These are phyloP conservation scores for Ichneumoninae sp. DNA, from an alignment of 2,888 invertebrate genomes.

Conservation along the genomic window DNA sequence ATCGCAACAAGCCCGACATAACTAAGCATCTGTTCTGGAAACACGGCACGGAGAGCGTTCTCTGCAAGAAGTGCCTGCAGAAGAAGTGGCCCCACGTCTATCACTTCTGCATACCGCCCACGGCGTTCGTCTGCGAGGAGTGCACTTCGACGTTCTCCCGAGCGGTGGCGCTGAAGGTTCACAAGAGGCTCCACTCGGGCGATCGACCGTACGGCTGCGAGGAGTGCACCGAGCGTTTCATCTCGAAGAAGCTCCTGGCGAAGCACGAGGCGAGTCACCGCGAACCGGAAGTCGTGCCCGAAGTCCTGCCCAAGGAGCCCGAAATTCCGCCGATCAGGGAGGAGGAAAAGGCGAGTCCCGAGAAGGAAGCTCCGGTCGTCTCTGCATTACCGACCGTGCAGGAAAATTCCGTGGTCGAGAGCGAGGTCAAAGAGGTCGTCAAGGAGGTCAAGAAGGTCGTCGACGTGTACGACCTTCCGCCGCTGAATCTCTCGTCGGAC, in stretches of 20 bases:
- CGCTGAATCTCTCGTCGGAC: constrained; percentile 91
- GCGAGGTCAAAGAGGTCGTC: constrained; percentile 68
- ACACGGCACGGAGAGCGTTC: constrained; percentile 94
- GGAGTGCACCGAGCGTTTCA: constrained; percentile 91
- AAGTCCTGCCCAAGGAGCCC: constrained; percentile 11
- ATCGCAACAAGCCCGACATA: constrained; percentile 94
- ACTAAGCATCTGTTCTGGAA: constrained; percentile 97
- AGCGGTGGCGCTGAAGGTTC: constrained; percentile 93
- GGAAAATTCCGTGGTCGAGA: constrained; percentile 69
- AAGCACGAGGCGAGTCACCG: constrained; percentile 89
- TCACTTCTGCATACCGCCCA: constrained; percentile 94
- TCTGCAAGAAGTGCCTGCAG: constrained; percentile 93
- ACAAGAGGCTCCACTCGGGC: constrained; percentile 91
- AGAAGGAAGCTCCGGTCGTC: constrained; percentile 79
- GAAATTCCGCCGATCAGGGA: constrained; percentile 59
- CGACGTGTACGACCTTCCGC: constrained; percentile 90
- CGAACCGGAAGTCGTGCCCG: constrained; percentile 77
- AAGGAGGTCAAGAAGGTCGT: constrained; percentile 84
- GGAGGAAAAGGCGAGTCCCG: constrained; percentile 68
- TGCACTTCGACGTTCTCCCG: constrained; percentile 91
- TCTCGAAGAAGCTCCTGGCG: constrained; percentile 91
- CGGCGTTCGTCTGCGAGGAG: constrained; percentile 92
- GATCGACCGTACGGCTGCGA: constrained; percentile 90
- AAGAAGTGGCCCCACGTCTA: constrained; percentile 97
- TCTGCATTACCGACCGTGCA: constrained; percentile 76